Evolutionary conservation across 2,797 vertebrate species (phyloP).

Genomic region (Anguilla pacifica): DNA sequence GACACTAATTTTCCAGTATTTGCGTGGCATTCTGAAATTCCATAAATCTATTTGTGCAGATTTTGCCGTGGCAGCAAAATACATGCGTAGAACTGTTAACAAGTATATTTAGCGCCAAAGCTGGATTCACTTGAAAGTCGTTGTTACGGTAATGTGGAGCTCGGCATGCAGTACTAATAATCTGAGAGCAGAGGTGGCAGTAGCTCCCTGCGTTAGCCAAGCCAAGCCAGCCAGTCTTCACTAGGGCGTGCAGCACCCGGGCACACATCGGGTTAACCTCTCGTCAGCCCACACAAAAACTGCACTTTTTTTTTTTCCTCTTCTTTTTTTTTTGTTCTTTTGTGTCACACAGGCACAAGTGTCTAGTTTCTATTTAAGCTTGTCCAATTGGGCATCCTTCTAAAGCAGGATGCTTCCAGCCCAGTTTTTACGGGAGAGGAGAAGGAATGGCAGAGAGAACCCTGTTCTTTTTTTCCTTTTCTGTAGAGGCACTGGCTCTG

Average conservation of each 20-base stretch:
- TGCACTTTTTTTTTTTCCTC: conserved; percentile 31
- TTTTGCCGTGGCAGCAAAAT: neutral
- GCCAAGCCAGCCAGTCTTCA: neutral
- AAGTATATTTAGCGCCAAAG: neutral
- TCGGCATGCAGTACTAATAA: neutral
- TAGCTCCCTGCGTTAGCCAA: neutral
- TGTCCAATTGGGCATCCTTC: conserved; percentile 37
- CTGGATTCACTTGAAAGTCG: neutral
- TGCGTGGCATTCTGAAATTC: too few relatives aligned
- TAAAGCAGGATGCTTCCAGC: conserved; percentile 30
- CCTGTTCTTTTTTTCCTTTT: conserved; percentile 33
- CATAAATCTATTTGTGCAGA: neutral
- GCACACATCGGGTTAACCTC: conserved; percentile 34
- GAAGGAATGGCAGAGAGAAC: conserved; percentile 17
- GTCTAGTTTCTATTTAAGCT: conserved; percentile 41
- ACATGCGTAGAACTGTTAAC: neutral
- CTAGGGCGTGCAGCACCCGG: neutral
- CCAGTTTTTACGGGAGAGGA: conserved; percentile 25
- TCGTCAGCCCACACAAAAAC: conserved; percentile 25
- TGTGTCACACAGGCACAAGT: conserved; percentile 35
- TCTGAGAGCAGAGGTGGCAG: conserved; percentile 9
- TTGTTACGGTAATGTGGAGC: neutral
- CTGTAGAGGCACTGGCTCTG: conserved; percentile 33
- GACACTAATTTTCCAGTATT: too few relatives aligned
- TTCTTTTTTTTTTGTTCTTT: conserved; percentile 25